These are phyloP conservation scores for Eretmochelys imbricata DNA, from an alignment of 2,113 vertebrate species.

Conservation along the genomic window DNA sequence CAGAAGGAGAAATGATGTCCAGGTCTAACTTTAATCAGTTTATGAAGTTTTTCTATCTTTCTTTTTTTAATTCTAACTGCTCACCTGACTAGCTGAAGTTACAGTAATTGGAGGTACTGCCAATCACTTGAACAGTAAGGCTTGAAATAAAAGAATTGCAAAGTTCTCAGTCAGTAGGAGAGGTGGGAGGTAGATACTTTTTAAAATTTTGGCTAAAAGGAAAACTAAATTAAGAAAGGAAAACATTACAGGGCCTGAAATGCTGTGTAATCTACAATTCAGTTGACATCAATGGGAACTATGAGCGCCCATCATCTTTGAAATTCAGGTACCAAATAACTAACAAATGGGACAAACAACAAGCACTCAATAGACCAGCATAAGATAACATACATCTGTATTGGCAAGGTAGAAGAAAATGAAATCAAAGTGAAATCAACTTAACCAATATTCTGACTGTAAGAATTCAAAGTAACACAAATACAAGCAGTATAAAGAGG, in stretches of 20 bases:
- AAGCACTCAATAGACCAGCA: background rate
- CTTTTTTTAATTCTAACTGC: conserved; percentile 43
- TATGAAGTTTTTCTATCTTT: conserved; percentile 36
- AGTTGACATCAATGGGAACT: background rate
- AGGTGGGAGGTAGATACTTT: conserved; percentile 33
- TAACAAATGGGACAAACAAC: conserved; percentile 7
- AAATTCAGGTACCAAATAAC: background rate
- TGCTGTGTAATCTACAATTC: background rate
- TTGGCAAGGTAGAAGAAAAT: background rate
- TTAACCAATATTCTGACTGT: background rate
- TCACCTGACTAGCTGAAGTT: conserved; percentile 50
- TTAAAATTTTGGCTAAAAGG: conserved; percentile 25
- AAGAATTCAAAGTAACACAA: background rate
- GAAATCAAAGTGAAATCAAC: background rate
- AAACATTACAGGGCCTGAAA: background rate
- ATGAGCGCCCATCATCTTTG: background rate
- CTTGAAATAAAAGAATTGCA: conserved; percentile 39
- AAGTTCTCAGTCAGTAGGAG: conserved; percentile 32
- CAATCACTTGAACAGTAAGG: conserved; percentile 37
- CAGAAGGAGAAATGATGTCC: conserved; percentile 73
- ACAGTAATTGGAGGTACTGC: conserved; percentile 70
- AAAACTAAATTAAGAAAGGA: conserved; percentile 33
- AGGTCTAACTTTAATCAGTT: conserved; percentile 75
- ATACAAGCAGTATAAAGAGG: background rate
- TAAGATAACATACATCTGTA: background rate